Evolutionary conservation across 2,888 invertebrate genomes (phyloP), one percentile per base, ranked within the genome.

Genomic region (Halocaridina rubra): DNA sequence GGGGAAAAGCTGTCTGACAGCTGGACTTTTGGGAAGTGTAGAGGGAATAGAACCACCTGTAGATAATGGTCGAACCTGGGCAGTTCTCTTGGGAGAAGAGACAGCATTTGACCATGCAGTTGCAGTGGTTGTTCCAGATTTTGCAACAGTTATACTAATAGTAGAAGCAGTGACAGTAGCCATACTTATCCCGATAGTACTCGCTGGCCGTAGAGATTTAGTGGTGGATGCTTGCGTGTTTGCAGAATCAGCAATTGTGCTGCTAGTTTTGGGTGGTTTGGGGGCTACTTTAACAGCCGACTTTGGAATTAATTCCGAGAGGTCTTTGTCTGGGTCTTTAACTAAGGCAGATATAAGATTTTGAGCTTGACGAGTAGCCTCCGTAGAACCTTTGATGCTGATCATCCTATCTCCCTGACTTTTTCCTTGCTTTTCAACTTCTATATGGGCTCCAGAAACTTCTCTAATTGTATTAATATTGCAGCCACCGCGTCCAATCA

Each of bases 381-480:
- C 98, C 24, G 95, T 93, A 0, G 97, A 95, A 72, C 98, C 98
- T 92, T 97, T 97, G 90, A 99, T 98, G 61, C 97, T 98, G 89
- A 99, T 97, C 90, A 96, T 96, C 89, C 99, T 93, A 91, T 98
- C 98, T 81, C 96, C 96, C 92, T 97, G 97, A 4, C 96, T 96
- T 92, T 97, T 97, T 90, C 95, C 95, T 92, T 98, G 98, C 91
- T 99, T 99, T 91, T 99, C 99, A 30, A 99, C 97, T 92, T 99
- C 98, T 90, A 99, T 99, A 91, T 98, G 97, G 4, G 99, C 99
- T 85, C 98, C 98, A 33, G 99, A 98, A 78, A 97, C 96, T 82
- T 97, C 96, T 85, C 99, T 93, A 90, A 99, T 98, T 13, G 98
- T 97, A 92, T 99, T 99, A 90, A 99, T 98, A 92, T 99, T 99